Evolutionary conservation across 2,797 vertebrate species (phyloP), one percentile per base, ranked within the genome.

Genomic region (Valencia hispanica): DNA sequence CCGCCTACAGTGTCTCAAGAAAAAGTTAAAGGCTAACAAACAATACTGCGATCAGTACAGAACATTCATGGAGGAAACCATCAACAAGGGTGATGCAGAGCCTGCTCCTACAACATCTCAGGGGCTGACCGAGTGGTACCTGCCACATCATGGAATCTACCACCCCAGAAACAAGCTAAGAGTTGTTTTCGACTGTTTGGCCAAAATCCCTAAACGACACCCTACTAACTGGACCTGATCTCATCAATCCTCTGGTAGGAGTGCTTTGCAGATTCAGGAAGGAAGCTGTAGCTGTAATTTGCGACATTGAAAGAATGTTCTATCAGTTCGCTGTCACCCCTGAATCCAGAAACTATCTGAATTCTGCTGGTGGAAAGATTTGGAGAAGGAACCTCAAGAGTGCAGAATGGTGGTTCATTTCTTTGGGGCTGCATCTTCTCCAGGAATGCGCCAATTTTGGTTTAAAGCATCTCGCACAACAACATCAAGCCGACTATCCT

Each of bases 61-160:
- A 5, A 30, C 71, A 11, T 86, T 86, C 34, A 82, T 86, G 70
- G 63, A 85, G 7, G 72, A 84, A 6, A 79, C 47, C 0, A 77
- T 84, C 1, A 51, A 5, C 3, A 73, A 50, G 0, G 76, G 73
- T 75, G 63, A 84, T 71, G 80, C 78, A 45, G 77, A 51, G 1
- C 22, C 50, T 51, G 50, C 50, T 8, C 50, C 50, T 51, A 25
- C 50, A 51, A 51, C 1, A 53, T 25, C 50, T 22, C 18, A 53
- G 9, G 50, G 50, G 22, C 18, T 9, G 22, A 53, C 22, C 1
- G 47, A 48, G 47, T 48, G 47, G 18, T 48, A n/a, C n/a, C 50
- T 53, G 22, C 22, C 50, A 53, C 50, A 53, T 53, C 22, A n/a
- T 53, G 22, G 22, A 6, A 53, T 53, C 50, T 53, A 53, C 50